Evolutionary conservation across 2,113 vertebrate species (phyloP).

Genomic region (Corvus cornix): DNA sequence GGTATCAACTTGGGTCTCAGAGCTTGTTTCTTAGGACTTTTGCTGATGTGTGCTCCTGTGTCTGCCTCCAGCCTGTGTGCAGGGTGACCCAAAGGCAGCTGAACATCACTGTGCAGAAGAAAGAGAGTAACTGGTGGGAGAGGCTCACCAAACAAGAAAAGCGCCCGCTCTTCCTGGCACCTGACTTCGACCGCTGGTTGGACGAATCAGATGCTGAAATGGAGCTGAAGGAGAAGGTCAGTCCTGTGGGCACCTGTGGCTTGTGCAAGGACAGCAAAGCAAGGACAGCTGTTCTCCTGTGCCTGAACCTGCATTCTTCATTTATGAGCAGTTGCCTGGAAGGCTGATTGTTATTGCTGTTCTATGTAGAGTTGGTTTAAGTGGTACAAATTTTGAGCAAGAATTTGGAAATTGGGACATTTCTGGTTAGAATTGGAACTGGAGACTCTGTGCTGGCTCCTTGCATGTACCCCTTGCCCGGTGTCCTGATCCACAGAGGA

Average conservation of each 20-base stretch:
- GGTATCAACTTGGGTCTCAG: neutral
- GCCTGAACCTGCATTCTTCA: neutral
- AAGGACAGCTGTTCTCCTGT: neutral
- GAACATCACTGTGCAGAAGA: conserved; percentile 87
- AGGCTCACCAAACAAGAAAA: conserved; percentile 86
- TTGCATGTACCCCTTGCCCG: fast-evolving
- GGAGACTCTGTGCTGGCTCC: neutral
- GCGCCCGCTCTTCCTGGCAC: conserved; percentile 86
- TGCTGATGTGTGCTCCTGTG: neutral
- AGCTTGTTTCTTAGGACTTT: neutral
- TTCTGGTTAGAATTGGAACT: neutral
- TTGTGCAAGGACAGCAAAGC: neutral
- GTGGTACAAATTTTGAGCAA: neutral
- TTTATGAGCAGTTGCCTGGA: neutral
- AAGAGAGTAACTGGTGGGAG: conserved; percentile 88
- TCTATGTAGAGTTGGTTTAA: neutral
- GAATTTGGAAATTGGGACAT: neutral
- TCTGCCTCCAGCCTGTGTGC: conserved; percentile 72
- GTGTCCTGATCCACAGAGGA: neutral
- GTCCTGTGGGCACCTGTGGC: neutral
- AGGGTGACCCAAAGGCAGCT: conserved; percentile 91
- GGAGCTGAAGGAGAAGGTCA: conserved; percentile 91
- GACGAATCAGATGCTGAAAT: conserved; percentile 96
- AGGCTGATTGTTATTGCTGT: neutral
- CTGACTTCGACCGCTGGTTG: conserved; percentile 96